These are phyloP conservation scores for Oncorhynchus clarkii DNA, from an alignment of 2,113 vertebrate genomes.

Conservation along the genomic window DNA sequence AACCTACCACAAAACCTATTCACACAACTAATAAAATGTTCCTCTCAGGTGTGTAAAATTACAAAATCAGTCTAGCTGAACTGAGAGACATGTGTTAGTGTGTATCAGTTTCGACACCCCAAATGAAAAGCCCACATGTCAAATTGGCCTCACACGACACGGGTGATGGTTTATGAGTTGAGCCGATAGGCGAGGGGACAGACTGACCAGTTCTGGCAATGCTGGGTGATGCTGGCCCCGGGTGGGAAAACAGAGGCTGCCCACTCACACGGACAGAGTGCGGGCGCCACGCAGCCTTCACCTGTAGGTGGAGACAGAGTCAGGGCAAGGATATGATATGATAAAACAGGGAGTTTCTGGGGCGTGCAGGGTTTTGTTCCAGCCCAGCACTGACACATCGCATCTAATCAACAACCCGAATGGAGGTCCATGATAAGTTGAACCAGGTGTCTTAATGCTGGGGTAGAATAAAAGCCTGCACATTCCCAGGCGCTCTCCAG, in stretches of 20 bases:
- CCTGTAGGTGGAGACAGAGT: constrained; percentile 59
- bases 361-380: too few relatives aligned
- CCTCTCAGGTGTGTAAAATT: too few relatives aligned
- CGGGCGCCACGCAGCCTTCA: constrained; percentile 67
- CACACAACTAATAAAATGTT: too few relatives aligned
- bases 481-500: too few relatives aligned
- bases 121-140: background rate
- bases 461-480: too few relatives aligned
- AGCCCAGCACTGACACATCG: too few relatives aligned
- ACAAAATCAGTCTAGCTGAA: background rate
- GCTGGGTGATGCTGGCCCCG: constrained; percentile 67
- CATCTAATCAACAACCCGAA: too few relatives aligned
- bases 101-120: background rate
- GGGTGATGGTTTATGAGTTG: background rate
- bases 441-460: too few relatives aligned
- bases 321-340: background rate
- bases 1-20: too few relatives aligned
- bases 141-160: background rate
- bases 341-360: too few relatives aligned
- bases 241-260: constrained; percentile 77
- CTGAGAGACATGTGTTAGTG: background rate
- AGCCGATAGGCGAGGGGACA: background rate
- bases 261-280: constrained; percentile 83
- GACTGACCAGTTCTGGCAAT: constrained; percentile 87
- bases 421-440: too few relatives aligned